Evolutionary conservation across 2,113 vertebrate species (phyloP), one percentile per base, ranked within the genome.

Genomic region (Acrocephalus arundinaceus): DNA sequence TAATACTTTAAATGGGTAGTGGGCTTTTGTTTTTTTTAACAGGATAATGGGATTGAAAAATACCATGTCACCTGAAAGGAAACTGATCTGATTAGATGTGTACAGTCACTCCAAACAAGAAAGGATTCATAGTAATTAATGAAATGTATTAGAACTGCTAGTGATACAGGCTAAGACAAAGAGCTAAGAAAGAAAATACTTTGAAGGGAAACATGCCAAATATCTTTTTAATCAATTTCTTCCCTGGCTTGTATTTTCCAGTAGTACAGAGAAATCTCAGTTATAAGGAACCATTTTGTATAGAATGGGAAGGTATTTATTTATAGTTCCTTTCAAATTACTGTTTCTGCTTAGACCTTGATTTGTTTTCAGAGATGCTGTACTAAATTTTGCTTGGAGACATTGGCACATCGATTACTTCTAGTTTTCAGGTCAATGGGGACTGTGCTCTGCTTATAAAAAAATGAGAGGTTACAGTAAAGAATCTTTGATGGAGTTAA

Each of bases 391-490:
- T 97, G 72, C 76, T 81, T 17, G 17, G 73, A 96, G 79, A 87
- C 43, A 70, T 55, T 94, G 70, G 84, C 61, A 65, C 85, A 94
- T 95, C 95, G 97, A 96, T 97, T 96, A 70, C 83, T 46, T 92
- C 85, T 52, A 66, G 28, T 88, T 96, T 96, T 77, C 83, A 96
- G 85, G 90, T 95, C 90, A 94, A 13, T 65, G 55, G 80, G 54
- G 76, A 81, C 43, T 84, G 33, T 85, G 82, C 16, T 96, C 86
- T 97, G 77, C 59, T 85, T 96, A 57, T 85, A 66, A 67, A 95
- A 76, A 97, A 96, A 74, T 63, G 89, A 90, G 87, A 79, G 65
- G 80, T 94, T 96, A 88, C 91, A 71, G 84, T 96, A 95, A 96
- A 96, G 73, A 74, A 91, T 88, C 91, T 92, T 90, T 57, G 68